Conservation (phyloP, 2,888 invertebrate genomes). For the Ormyrus thymus region DNA sequence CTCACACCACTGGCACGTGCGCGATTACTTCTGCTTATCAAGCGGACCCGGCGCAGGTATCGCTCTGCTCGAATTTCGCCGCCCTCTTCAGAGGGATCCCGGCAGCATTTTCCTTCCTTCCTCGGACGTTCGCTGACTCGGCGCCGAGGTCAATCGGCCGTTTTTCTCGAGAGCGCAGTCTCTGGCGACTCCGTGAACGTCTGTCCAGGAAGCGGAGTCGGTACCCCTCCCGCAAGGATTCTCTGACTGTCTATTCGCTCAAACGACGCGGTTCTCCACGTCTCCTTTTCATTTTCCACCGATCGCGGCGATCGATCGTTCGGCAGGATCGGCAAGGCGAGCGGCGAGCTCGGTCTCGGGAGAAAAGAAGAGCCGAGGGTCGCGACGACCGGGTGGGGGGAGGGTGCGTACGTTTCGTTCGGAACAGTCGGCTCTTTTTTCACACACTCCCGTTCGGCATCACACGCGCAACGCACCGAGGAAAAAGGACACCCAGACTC, state of each 20-base stretch:
- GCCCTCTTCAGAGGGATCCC: too few relatives aligned
- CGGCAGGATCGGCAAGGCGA: neutral
- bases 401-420: neutral
- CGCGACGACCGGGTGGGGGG: too few relatives aligned
- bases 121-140: too few relatives aligned
- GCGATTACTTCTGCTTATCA: conserved; percentile 14
- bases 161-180: too few relatives aligned
- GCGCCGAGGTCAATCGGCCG: too few relatives aligned
- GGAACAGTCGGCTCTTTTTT: neutral
- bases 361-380: neutral
- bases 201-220: too few relatives aligned
- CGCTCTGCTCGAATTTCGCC: neutral
- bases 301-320: neutral
- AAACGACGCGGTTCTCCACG: conserved; percentile 1
- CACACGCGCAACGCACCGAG: conserved; percentile 13
- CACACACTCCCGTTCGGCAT: neutral
- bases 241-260: too few relatives aligned
- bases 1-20: conserved; percentile 56
- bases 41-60: too few relatives aligned
- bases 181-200: too few relatives aligned
- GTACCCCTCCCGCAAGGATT: too few relatives aligned
- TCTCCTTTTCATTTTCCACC: conserved; percentile 37
- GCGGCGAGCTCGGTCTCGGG: neutral
- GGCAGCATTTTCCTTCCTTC: neutral
- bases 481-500: neutral